phyloP scores from a whole-genome alignment of 1,140 invertebrate species.

The Ostrea denselamellosa region DNA sequence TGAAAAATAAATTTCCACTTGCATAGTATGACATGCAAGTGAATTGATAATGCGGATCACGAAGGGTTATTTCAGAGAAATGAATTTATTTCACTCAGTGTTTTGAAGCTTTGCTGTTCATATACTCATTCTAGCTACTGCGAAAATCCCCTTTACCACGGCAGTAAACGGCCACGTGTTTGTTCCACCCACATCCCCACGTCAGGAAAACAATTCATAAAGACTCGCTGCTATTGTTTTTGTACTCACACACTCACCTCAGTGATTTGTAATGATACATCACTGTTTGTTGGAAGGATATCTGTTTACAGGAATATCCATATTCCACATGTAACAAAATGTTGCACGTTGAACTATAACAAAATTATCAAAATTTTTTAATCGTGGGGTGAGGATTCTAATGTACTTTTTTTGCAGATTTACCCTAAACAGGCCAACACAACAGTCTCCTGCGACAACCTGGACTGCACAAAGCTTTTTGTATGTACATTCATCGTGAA shows the following conservation, averaged over 20 bases:
- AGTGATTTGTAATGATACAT: neutral
- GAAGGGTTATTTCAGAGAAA: neutral
- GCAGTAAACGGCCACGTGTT: constrained; percentile 35
- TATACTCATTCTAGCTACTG: constrained; percentile 31
- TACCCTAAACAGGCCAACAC: constrained; percentile 4
- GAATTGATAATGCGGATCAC: neutral
- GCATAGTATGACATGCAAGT: neutral
- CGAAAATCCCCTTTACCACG: constrained; percentile 26
- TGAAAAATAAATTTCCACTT: neutral
- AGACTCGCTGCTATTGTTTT: neutral
- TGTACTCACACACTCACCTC: neutral
- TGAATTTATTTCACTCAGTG: neutral
- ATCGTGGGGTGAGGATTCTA: neutral
- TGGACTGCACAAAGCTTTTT: constrained; percentile 1
- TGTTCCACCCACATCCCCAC: neutral
- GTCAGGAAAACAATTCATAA: neutral
- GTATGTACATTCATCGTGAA: constrained; percentile 49
- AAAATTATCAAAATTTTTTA: neutral
- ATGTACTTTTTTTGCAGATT: neutral
- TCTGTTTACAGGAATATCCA: no score
- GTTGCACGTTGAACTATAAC: no score
- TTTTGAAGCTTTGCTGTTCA: neutral
- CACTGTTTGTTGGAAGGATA: neutral
- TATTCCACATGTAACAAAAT: no score
- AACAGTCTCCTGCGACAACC: neutral